These are phyloP conservation scores for Pasiphila rectangulata DNA, from an alignment of 2,888 invertebrate species.

Conservation along the genomic window DNA sequence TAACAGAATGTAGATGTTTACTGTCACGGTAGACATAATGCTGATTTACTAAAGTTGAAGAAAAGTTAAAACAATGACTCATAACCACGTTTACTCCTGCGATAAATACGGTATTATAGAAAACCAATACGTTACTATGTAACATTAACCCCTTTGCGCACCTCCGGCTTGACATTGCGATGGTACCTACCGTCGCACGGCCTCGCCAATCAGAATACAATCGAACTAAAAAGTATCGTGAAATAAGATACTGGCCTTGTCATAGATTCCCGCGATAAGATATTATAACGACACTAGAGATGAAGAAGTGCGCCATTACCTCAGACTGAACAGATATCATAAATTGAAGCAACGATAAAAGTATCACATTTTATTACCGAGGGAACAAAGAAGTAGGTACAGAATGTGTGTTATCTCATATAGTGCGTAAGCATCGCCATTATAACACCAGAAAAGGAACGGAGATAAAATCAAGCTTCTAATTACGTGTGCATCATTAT, in stretches of 20 bases:
- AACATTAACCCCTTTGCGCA: slow-evolving; percentile 61
- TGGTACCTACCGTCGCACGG: slow-evolving; percentile 36
- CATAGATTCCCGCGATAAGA: slow-evolving; percentile 16
- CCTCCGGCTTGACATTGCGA: slow-evolving; percentile 48
- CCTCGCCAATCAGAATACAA: slow-evolving; percentile 32
- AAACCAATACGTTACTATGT: slow-evolving; percentile 46
- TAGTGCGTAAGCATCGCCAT: slow-evolving; percentile 1
- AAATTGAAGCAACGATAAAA: slow-evolving; percentile 19
- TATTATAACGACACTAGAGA: slow-evolving; percentile 18
- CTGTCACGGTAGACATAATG: slow-evolving; percentile 27
- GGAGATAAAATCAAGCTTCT: slow-evolving; percentile 2
- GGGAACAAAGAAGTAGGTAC: slow-evolving; percentile 16
- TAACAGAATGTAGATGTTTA: slow-evolving; percentile 27
- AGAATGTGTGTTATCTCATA: slow-evolving; percentile 14
- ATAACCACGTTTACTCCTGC: slow-evolving; percentile 1
- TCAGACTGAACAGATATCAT: slow-evolving; percentile 16
- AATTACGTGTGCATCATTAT: not conserved
- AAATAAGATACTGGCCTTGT: slow-evolving; percentile 19
- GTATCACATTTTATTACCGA: slow-evolving; percentile 19
- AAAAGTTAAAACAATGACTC: slow-evolving; percentile 20
- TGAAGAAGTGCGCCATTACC: slow-evolving; percentile 22
- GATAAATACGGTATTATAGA: not conserved
- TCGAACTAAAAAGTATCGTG: slow-evolving; percentile 23
- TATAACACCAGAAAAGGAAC: slow-evolving; percentile 5
- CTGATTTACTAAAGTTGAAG: slow-evolving; percentile 17